A percentile compares a stretch with the other conserved stretches of the same genome.
Evolutionary conservation across 2,113 vertebrate species (phyloP).

Genomic region (Mystacornis crossleyi): DNA sequence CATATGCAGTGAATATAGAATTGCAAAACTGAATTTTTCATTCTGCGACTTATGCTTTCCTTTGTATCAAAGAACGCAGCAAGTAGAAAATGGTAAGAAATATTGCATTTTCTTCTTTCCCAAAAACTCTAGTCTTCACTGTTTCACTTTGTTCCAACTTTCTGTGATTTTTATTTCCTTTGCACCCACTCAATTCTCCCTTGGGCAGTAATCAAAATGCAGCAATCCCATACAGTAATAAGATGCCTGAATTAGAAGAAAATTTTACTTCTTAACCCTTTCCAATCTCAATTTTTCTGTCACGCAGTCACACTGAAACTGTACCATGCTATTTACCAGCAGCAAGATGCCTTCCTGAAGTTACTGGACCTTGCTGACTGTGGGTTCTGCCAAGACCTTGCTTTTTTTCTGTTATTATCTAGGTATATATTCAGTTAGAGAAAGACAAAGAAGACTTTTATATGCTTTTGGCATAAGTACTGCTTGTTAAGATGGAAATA

Average conservation of each 20-base stretch:
- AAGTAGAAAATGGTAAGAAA: background rate
- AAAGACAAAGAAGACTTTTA: background rate
- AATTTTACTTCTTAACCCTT: background rate
- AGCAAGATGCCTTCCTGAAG: background rate
- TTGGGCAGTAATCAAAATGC: background rate
- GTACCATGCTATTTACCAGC: background rate
- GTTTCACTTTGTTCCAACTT: background rate
- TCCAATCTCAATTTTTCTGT: background rate
- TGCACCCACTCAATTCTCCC: background rate
- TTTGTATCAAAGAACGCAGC: rapidly evolving
- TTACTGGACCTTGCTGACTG: background rate
- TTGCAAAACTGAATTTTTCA: background rate
- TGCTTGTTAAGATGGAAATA: background rate
- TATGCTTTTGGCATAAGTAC: background rate
- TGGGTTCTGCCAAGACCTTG: background rate
- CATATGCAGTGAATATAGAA: background rate
- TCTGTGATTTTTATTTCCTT: background rate
- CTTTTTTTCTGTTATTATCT: background rate
- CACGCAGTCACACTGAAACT: background rate
- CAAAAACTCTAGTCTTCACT: background rate
- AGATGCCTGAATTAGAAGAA: background rate
- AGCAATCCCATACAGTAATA: background rate
- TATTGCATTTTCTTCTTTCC: background rate
- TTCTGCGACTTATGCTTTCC: background rate
- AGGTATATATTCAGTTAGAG: background rate